phyloP scores from a whole-genome alignment of 2,888 invertebrate species.

The Leptopilina myrica region DNA sequence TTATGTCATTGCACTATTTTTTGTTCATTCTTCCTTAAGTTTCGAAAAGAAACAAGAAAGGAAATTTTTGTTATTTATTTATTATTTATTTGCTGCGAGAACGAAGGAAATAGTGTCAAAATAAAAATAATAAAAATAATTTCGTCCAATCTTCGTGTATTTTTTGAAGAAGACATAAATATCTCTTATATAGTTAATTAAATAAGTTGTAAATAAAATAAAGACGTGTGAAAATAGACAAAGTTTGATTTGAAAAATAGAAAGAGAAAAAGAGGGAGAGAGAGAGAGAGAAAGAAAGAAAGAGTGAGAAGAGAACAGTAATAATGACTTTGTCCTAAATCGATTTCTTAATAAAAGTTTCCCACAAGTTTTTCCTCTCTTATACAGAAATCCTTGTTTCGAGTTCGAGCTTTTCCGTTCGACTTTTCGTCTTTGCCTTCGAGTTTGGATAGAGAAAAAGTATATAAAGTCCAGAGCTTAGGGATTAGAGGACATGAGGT shows the following conservation, averaged over 20 bases:
- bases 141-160: no score
- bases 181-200: no score
- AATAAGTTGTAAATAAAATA: no score
- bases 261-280: neutral
- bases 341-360: constrained; percentile 43
- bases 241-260: constrained; percentile 25
- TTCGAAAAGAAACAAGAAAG: no score
- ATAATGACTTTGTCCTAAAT: constrained; percentile 34
- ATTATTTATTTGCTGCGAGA: no score
- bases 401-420: constrained; percentile 12
- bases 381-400: constrained; percentile 25
- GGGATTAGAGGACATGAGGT: constrained; percentile 7
- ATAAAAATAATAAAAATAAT: no score
- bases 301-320: neutral
- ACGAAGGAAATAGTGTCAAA: no score
- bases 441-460: constrained; percentile 23
- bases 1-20: no score
- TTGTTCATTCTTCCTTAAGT: no score
- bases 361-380: neutral
- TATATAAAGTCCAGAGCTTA: constrained; percentile 1
- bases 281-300: neutral
- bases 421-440: constrained; percentile 3
- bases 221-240: constrained; percentile 35
- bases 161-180: no score
- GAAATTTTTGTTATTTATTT: no score